Conservation (phyloP, 35 echinoderm and acorn worm genomes). For the Anneissia japonica region DNA sequence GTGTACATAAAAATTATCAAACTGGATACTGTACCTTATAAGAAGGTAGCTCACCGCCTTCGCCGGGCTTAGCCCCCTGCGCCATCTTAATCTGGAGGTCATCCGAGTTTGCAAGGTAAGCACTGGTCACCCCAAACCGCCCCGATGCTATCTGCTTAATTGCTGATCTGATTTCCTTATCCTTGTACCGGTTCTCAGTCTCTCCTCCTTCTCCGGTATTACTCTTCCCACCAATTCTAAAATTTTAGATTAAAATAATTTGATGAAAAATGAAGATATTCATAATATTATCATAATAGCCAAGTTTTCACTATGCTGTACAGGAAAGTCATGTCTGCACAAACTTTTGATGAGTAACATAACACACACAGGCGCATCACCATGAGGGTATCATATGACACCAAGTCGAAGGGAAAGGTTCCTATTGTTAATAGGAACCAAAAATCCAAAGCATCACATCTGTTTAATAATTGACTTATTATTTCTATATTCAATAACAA, state of each 20-base stretch:
- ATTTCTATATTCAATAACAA: too few species aligned
- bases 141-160: constrained; percentile 99
- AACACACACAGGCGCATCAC: too few species aligned
- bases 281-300: too few species aligned
- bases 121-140: constrained; percentile 90
- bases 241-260: background rate
- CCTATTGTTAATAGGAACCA: too few species aligned
- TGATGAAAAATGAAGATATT: background rate
- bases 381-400: too few species aligned
- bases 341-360: too few species aligned
- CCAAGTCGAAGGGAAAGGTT: too few species aligned
- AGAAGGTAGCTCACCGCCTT: constrained; percentile 83
- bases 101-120: constrained; percentile 88
- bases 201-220: constrained; percentile 97
- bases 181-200: constrained; percentile 61
- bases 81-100: constrained; percentile 99
- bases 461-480: too few species aligned
- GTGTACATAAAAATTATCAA: too few species aligned
- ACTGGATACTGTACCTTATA: constrained; percentile 95
- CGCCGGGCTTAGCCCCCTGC: constrained; percentile 95
- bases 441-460: too few species aligned
- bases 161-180: constrained; percentile 55
- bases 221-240: constrained; percentile 86
- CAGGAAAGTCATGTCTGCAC: too few species aligned
- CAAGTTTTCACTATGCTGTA: too few species aligned